These are phyloP conservation scores for Gymnoscelis rufifasciata DNA, from an alignment of 2,888 invertebrate genomes.

Conservation along the genomic window DNA sequence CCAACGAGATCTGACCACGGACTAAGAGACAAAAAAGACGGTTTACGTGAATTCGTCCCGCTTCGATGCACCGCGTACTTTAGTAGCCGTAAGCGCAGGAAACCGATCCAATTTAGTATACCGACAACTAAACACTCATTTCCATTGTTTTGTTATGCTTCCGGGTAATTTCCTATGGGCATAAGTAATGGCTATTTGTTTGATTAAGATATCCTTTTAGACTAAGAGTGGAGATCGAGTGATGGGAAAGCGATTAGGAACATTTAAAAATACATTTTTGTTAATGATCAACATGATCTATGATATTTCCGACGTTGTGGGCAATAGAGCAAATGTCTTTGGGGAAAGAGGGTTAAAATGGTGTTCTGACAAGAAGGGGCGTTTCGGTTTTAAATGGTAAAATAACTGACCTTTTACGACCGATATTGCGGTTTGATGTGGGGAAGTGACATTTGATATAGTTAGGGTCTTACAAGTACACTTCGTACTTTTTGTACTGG, in stretches of 20 bases:
- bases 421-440: too few species aligned
- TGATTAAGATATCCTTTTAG: constrained; percentile 7
- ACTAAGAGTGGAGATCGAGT: background rate
- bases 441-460: too few species aligned
- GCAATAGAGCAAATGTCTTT: background rate
- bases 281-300: background rate
- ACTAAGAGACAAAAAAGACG: constrained; percentile 5
- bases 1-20: constrained; percentile 47
- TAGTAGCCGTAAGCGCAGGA: constrained; percentile 39
- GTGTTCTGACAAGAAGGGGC: too few species aligned
- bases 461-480: too few species aligned
- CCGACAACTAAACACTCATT: constrained; percentile 31
- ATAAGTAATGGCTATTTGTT: constrained; percentile 20
- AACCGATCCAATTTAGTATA: constrained; percentile 41
- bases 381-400: too few species aligned
- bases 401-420: too few species aligned
- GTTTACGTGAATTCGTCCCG: constrained; percentile 46
- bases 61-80: constrained; percentile 34
- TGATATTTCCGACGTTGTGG: background rate
- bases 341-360: too few species aligned
- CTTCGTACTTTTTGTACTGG: too few species aligned
- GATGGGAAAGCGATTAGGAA: too few species aligned
- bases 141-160: constrained; percentile 36
- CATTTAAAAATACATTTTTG: background rate
- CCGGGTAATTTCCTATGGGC: constrained; percentile 40